A percentile compares a stretch with the other conserved stretches of the same genome.
These are phyloP conservation scores for Watsonalla cultraria DNA, from an alignment of 2,888 invertebrate genomes.

Conservation along the genomic window DNA sequence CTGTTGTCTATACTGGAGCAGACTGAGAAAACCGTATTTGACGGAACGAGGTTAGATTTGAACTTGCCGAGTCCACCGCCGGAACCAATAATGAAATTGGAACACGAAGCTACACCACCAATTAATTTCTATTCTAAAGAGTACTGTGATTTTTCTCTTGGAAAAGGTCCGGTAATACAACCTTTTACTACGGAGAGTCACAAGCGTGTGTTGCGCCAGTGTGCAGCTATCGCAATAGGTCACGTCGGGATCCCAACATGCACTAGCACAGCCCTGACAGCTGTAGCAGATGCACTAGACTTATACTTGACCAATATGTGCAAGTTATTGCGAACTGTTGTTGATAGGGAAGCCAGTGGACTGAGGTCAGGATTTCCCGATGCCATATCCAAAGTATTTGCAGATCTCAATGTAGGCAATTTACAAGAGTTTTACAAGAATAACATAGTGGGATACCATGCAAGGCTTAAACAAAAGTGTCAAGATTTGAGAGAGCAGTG, in stretches of 20 bases:
- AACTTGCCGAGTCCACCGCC: slow-evolving; percentile 55
- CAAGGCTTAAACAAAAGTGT: slow-evolving; percentile 54
- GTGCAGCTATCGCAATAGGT: slow-evolving; percentile 67
- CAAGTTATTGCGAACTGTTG: slow-evolving; percentile 57
- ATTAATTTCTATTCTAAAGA: slow-evolving; percentile 63
- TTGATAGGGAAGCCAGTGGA: slow-evolving; percentile 64
- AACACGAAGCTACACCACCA: slow-evolving; percentile 53
- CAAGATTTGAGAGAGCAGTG: slow-evolving; percentile 45
- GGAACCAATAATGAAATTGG: slow-evolving; percentile 47
- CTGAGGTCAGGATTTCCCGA: slow-evolving; percentile 66
- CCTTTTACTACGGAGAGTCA: slow-evolving; percentile 72
- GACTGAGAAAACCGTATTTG: slow-evolving; percentile 53
- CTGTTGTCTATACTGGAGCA: slow-evolving; percentile 56
- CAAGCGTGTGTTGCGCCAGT: slow-evolving; percentile 60
- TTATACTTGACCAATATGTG: slow-evolving; percentile 66
- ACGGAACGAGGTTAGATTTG: slow-evolving; percentile 51
- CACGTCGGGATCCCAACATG: slow-evolving; percentile 61
- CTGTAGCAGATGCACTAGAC: slow-evolving; percentile 61
- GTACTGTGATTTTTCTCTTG: slow-evolving; percentile 67
- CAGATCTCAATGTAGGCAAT: slow-evolving; percentile 64
- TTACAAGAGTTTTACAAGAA: slow-evolving; percentile 67
- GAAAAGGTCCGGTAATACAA: slow-evolving; percentile 58
- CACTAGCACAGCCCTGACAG: slow-evolving; percentile 58
- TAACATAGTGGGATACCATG: slow-evolving; percentile 58
- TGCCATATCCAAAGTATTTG: slow-evolving; percentile 66